Evolutionary conservation across 2,888 invertebrate species (phyloP).

Genomic region (Leptinotarsa rubiginosa): DNA sequence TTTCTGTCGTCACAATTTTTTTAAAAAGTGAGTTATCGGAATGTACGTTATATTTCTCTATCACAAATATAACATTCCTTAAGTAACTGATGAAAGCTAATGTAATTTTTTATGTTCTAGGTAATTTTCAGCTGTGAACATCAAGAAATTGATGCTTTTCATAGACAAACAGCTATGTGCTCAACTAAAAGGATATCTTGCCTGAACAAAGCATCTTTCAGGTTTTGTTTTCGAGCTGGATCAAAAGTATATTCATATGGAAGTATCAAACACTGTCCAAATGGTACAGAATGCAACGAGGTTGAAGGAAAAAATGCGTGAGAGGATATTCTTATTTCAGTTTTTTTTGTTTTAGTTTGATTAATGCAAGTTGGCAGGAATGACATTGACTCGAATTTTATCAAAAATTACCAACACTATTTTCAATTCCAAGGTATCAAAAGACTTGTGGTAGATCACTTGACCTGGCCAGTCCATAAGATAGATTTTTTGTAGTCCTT

Average conservation of each 20-base stretch:
- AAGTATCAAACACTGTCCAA: constrained; percentile 32
- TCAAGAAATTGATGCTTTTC: constrained; percentile 12
- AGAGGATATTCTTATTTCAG: constrained; percentile 25
- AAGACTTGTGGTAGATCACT: too few relatives aligned
- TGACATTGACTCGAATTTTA: too few relatives aligned
- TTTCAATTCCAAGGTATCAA: too few relatives aligned
- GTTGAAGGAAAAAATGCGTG: constrained; percentile 30
- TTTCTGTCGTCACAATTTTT: too few relatives aligned
- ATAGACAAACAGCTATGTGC: constrained; percentile 21
- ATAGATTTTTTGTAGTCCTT: too few relatives aligned
- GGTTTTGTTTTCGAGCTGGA: constrained; percentile 37
- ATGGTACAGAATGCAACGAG: constrained; percentile 42
- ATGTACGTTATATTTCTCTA: too few relatives aligned
- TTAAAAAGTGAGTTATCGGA: too few relatives aligned
- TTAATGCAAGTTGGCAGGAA: too few relatives aligned
- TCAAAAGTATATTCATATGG: constrained; percentile 25
- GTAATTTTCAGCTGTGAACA: constrained; percentile 11
- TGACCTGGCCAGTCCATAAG: too few relatives aligned
- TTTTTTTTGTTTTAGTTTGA: too few relatives aligned
- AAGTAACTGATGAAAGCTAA: neutral
- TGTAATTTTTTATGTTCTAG: constrained; percentile 26
- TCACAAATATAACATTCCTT: too few relatives aligned
- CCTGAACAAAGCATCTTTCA: constrained; percentile 36
- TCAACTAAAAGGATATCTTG: constrained; percentile 38
- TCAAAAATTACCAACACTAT: too few relatives aligned